Evolutionary conservation across 2,113 vertebrate genomes (phyloP).

Genomic region (Girardinichthys multiradiatus): DNA sequence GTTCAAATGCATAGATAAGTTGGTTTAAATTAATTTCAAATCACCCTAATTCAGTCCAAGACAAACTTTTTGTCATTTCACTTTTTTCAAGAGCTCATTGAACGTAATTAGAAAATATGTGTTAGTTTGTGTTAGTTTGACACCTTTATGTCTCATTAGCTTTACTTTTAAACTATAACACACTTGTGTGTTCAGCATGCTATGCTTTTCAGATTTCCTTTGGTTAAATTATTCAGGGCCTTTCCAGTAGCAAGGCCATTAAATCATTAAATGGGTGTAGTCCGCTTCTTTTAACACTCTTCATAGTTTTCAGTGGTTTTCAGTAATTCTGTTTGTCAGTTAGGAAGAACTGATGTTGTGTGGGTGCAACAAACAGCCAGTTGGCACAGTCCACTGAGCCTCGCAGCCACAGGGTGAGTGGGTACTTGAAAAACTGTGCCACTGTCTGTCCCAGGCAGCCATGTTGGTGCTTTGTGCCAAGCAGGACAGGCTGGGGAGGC

Average conservation of each 20-base stretch:
- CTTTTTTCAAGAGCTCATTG: background rate
- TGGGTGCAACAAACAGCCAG: constrained; percentile 46
- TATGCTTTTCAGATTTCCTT: constrained; percentile 5
- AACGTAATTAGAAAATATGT: background rate
- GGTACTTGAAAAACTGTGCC: constrained; percentile 58
- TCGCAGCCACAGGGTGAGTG: constrained; percentile 58
- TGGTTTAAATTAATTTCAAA: too few species aligned
- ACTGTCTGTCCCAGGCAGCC: constrained; percentile 55
- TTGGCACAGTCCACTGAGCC: constrained; percentile 60
- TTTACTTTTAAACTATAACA: background rate
- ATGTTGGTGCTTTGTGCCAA: constrained; percentile 57
- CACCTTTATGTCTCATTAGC: background rate
- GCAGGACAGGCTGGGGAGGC: constrained; percentile 21
- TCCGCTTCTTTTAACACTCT: constrained; percentile 36
- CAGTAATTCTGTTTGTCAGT: constrained; percentile 44
- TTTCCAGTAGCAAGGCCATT: constrained; percentile 7
- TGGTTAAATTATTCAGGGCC: constrained; percentile 33
- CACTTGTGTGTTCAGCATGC: background rate
- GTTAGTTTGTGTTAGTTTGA: background rate
- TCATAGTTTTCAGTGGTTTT: constrained; percentile 35
- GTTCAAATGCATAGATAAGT: too few species aligned
- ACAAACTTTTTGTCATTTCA: constrained; percentile 2
- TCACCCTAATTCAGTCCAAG: too few species aligned
- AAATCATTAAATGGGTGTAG: constrained; percentile 28
- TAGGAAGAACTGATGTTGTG: constrained; percentile 23